phyloP scores from a whole-genome alignment of 2,797 vertebrate genomes.

The Pipistrellus kuhlii region DNA sequence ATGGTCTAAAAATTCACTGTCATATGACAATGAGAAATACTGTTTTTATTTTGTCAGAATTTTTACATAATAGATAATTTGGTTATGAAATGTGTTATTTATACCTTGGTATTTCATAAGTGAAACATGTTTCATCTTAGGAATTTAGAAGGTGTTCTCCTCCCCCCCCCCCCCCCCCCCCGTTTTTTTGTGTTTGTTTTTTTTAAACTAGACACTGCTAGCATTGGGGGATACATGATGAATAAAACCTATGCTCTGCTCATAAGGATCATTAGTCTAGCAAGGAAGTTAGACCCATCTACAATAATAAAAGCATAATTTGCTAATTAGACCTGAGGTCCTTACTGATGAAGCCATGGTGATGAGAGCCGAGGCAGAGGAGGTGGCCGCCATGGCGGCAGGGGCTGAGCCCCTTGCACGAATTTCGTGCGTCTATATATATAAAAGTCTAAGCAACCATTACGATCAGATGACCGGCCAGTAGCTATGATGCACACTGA shows the following conservation, averaged over 20 bases:
- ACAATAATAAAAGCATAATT: no score
- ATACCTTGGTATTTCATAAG: slow-evolving; percentile 26
- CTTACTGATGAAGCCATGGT: no score
- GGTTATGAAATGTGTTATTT: slow-evolving; percentile 25
- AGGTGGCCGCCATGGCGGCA: no score
- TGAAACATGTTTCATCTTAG: slow-evolving; percentile 45
- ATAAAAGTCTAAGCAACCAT: no score
- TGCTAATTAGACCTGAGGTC: no score
- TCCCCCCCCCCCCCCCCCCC: accelerated
- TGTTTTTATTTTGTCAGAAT: slow-evolving; percentile 39
- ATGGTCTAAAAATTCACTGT: not conserved
- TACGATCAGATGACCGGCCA: no score
- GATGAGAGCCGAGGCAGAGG: no score
- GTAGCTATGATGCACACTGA: no score
- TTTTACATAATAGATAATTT: slow-evolving; percentile 53
- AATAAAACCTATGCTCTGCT: not conserved
- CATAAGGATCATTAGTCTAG: not conserved
- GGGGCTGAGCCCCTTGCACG: no score
- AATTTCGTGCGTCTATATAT: no score
- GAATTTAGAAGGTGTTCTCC: not conserved
- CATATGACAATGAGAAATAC: not conserved
- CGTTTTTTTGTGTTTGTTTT: not conserved
- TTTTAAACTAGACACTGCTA: not conserved
- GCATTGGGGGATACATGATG: not conserved
- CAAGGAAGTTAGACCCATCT: not conserved